Evolutionary conservation across 2,797 vertebrate species (phyloP).

Genomic region (Muscicapa comitata): DNA sequence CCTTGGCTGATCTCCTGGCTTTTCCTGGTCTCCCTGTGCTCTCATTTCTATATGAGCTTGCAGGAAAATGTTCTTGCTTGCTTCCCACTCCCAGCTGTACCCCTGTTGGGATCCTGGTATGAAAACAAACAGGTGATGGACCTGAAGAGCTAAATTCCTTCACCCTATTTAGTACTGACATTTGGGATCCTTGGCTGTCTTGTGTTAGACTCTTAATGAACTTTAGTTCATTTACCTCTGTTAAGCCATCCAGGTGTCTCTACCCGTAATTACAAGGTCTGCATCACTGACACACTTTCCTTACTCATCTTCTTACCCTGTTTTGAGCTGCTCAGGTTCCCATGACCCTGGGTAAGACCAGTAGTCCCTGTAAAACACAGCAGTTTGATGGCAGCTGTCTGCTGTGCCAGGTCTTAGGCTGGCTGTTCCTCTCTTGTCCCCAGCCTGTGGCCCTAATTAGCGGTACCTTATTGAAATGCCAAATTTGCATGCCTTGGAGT

Average conservation of each 20-base stretch:
- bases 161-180: too few species aligned
- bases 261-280: background rate
- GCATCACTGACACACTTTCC: background rate
- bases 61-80: background rate
- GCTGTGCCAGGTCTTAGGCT: background rate
- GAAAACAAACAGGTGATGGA: too few species aligned
- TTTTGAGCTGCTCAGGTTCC: background rate
- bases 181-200: too few species aligned
- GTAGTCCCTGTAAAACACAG: background rate
- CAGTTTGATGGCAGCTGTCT: background rate
- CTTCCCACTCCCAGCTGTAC: background rate
- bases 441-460: background rate
- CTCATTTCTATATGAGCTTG: background rate
- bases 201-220: too few species aligned
- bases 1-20: background rate
- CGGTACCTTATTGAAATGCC: background rate
- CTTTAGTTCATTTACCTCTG: too few species aligned
- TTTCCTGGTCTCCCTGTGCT: background rate
- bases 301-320: background rate
- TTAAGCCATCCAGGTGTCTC: too few species aligned
- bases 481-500: background rate
- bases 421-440: background rate
- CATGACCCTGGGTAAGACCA: background rate
- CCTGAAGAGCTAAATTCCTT: too few species aligned
- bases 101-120: too few species aligned